Base-by-base conservation (phyloP, 1,140 invertebrate genomes). In the Caerostris extrusa region DNA sequence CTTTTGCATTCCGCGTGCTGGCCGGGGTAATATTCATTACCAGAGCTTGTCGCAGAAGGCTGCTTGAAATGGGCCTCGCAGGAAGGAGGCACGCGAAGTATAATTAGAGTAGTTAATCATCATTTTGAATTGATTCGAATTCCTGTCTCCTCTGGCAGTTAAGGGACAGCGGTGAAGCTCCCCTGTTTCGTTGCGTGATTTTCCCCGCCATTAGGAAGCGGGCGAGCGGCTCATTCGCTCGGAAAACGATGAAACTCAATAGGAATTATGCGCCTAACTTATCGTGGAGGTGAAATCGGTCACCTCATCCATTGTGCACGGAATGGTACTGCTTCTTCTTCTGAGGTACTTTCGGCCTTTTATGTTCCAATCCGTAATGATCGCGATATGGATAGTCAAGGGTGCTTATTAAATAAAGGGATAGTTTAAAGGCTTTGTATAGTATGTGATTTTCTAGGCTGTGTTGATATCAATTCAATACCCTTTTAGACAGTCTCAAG, bases 101-200 rank as follows among this genome's bases (percentile, higher is more conserved):
- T 90, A 90, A 90, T 90, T 77, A 71, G 64, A 77, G 55, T 90
- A 90, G 88, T 90, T 69, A 90, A 71, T 90, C 55, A 61, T 56
- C 88, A 71, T 90, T 90, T 90, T 77, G 56, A 90, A 90, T 71
- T 77, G 57, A 90, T 56, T 69, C 56, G 64, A 53, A 57, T 77
- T 50, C 64, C 17, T 58, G 53, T 71, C 53, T 77, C 50, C 34
- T 90, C 77, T 77, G 83, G 83, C 83, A 85, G 57, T 85, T 53
- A 77, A 50, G 71, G 50, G 71, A 64, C 61, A 17, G 61, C 12
- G 61, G 17, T 5, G 10, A 71, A 34, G 34, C 34, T 34, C 34
- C 34, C 34, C 34, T 12, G 71, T 50, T 53, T 50, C 71, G 71
- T 77, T 77, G 71, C 71, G 71, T 77, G 71, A 77, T 50, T 77